Conservation (phyloP, 2,888 invertebrate genomes). For the Troides oblongomaculatus region DNA sequence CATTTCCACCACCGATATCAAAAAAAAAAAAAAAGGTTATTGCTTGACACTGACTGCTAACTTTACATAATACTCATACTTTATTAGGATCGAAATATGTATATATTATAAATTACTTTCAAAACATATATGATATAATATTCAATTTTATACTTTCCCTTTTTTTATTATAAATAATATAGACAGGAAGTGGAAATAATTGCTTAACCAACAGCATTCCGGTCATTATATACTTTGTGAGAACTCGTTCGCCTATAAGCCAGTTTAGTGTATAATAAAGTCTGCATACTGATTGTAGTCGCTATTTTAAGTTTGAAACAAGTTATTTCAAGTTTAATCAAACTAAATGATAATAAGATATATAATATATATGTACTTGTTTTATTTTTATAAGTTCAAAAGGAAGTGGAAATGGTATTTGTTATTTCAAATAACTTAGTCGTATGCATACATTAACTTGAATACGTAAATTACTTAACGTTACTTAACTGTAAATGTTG, state of each 20-base stretch:
- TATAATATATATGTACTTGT: no score
- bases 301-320: neutral
- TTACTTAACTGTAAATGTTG: neutral
- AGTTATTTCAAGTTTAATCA: neutral
- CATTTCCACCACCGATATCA: no score
- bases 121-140: neutral
- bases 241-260: slow-evolving; percentile 16
- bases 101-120: no score
- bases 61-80: no score
- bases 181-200: slow-evolving; percentile 6
- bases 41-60: no score
- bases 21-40: no score
- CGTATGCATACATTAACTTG: neutral
- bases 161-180: neutral
- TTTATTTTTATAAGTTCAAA: neutral
- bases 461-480: neutral
- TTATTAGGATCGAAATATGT: no score
- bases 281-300: slow-evolving; percentile 11
- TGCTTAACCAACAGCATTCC: neutral
- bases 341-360: neutral
- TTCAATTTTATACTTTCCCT: neutral
- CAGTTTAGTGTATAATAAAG: slow-evolving; percentile 1
- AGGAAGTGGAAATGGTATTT: neutral
- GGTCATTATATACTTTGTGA: slow-evolving; percentile 16
- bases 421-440: neutral